These are phyloP conservation scores for Aphodius granarius DNA, from an alignment of 2,888 invertebrate species.

Conservation along the genomic window DNA sequence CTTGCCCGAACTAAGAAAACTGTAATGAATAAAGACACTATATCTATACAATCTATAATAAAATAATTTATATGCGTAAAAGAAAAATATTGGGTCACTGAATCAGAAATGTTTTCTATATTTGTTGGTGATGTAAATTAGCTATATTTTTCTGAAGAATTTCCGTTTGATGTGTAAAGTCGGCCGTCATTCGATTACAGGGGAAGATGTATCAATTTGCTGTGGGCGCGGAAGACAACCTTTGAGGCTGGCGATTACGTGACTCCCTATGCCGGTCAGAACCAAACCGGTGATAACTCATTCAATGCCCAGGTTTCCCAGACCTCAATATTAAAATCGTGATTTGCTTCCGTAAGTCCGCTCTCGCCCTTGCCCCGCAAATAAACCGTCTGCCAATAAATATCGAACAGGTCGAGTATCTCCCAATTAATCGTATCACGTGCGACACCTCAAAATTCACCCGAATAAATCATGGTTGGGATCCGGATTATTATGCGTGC, in stretches of 20 bases:
- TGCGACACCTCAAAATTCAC: background rate
- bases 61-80: too few species aligned
- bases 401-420: slow-evolving; percentile 13
- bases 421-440: slow-evolving; percentile 17
- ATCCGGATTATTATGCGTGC: background rate
- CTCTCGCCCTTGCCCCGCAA: background rate
- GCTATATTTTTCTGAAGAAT: background rate
- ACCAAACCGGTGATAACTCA: slow-evolving; percentile 23
- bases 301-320: slow-evolving; percentile 10
- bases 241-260: slow-evolving; percentile 6
- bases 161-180: background rate
- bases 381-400: slow-evolving; percentile 11
- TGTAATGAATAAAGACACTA: too few species aligned
- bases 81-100: too few species aligned
- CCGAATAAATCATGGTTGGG: background rate
- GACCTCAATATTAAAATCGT: slow-evolving; percentile 23
- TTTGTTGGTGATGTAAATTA: background rate
- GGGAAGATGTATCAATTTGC: background rate
- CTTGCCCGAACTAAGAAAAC: too few species aligned
- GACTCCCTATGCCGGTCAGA: slow-evolving; percentile 18
- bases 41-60: too few species aligned
- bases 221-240: background rate
- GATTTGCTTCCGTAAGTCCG: slow-evolving; percentile 20
- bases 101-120: too few species aligned
- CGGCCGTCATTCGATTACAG: background rate